Conservation (phyloP, 2,888 invertebrate species). For the Dryocosmus kuriphilus region DNA sequence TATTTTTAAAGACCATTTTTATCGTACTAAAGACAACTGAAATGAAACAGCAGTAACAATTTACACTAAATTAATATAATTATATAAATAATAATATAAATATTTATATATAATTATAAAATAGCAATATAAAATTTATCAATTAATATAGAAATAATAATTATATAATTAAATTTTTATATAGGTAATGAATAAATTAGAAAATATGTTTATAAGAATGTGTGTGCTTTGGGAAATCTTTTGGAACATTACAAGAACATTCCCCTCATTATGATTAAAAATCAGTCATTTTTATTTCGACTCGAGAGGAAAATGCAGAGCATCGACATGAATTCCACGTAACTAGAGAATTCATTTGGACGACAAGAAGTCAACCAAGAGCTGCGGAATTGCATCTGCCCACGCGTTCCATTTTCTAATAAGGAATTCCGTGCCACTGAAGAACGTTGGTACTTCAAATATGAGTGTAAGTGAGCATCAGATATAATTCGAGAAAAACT, state of each 20-base stretch:
- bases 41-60: no score
- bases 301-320: constrained; percentile 4
- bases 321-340: constrained; percentile 33
- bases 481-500: neutral
- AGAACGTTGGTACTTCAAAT: constrained; percentile 5
- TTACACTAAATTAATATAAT: no score
- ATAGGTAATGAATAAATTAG: no score
- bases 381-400: constrained; percentile 10
- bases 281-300: neutral
- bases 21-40: no score
- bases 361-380: constrained; percentile 22
- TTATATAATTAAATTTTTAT: no score
- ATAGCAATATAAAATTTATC: neutral
- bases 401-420: neutral
- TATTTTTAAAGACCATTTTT: no score
- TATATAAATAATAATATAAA: no score
- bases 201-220: neutral
- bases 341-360: constrained; percentile 17
- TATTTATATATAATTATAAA: no score
- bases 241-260: neutral
- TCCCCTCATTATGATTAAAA: neutral
- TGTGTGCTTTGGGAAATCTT: neutral
- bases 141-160: neutral
- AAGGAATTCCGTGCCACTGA: constrained; percentile 12
- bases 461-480: neutral